These are phyloP conservation scores for Camponotus vicinus DNA, from an alignment of 1,140 invertebrate species.

Conservation along the genomic window DNA sequence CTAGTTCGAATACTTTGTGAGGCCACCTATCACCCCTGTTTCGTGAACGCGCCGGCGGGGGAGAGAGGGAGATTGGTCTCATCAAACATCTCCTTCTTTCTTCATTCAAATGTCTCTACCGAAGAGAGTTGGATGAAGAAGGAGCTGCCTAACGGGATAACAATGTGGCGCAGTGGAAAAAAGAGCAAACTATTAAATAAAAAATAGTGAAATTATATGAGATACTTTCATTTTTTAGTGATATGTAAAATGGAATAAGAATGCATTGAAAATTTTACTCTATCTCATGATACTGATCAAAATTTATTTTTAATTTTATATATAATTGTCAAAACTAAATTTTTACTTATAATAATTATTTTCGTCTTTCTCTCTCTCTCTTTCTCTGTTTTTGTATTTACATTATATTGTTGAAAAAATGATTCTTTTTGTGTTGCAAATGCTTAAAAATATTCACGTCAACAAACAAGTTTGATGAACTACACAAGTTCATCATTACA, in stretches of 20 bases:
- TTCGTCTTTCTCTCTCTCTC: not conserved
- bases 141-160: constrained; percentile 4
- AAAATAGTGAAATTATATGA: not conserved
- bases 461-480: not conserved
- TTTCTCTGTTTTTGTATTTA: not conserved
- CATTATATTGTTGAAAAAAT: not conserved
- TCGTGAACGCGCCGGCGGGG: constrained; percentile 24
- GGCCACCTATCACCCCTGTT: constrained; percentile 48
- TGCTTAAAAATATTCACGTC: constrained; percentile 15
- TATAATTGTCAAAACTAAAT: not conserved
- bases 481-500: constrained; percentile 18
- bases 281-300: not conserved
- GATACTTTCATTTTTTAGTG: not conserved
- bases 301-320: not conserved
- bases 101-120: constrained; percentile 42
- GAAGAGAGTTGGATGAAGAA: not conserved
- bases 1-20: constrained; percentile 71
- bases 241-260: not conserved
- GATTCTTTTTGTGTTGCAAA: not conserved
- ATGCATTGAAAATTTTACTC: not conserved
- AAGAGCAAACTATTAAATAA: constrained; percentile 7
- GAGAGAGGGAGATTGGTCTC: constrained; percentile 20
- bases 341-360: not conserved
- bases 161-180: constrained; percentile 2
- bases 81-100: constrained; percentile 38